Conservation (phyloP, 2,113 vertebrate genomes). For the Natator depressus region DNA sequence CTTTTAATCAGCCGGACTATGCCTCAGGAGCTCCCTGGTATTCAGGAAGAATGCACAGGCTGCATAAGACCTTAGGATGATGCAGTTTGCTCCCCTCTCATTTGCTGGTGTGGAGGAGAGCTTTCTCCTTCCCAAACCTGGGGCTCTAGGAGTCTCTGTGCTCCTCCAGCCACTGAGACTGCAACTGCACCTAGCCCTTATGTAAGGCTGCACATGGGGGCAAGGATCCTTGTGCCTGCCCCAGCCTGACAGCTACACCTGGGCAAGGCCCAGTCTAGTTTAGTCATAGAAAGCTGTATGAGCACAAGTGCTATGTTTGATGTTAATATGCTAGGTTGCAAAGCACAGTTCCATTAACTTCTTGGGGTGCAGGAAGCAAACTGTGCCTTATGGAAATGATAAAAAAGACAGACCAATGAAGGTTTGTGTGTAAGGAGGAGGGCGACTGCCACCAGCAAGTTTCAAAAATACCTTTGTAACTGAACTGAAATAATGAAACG, state of each 20-base stretch:
- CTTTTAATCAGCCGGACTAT: neutral
- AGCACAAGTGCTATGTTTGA: neutral
- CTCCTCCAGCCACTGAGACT: neutral
- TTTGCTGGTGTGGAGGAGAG: neutral
- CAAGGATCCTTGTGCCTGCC: neutral
- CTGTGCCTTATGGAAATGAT: constrained; percentile 3
- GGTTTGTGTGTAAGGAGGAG: neutral
- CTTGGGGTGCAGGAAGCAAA: constrained; percentile 35
- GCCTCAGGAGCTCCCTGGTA: neutral
- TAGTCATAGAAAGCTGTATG: neutral
- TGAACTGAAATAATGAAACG: constrained; percentile 33
- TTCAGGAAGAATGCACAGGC: neutral
- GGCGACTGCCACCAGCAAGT: neutral
- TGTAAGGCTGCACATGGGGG: neutral
- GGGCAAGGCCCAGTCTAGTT: neutral
- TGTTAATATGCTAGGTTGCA: constrained; percentile 2
- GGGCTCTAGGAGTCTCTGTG: neutral
- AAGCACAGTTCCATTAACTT: constrained; percentile 49
- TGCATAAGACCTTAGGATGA: neutral
- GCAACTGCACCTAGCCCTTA: neutral
- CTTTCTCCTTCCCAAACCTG: neutral
- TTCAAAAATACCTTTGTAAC: constrained; percentile 12
- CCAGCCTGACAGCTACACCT: neutral
- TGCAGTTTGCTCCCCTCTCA: neutral
- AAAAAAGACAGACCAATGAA: neutral